Evolutionary conservation across 2,888 invertebrate species (phyloP), one percentile per base, ranked within the genome.

Genomic region (Papilio elwesi): DNA sequence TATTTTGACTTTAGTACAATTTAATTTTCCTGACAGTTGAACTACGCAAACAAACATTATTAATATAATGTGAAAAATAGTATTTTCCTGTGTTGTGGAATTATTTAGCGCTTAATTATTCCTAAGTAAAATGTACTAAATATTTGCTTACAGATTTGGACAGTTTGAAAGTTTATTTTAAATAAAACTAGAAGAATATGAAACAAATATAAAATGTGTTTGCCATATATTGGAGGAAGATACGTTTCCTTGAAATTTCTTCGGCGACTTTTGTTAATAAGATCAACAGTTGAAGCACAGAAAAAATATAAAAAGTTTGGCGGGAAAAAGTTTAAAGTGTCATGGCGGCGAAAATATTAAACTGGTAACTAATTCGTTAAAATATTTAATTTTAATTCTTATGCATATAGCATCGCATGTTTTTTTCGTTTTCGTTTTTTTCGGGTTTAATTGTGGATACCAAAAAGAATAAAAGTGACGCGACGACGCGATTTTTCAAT

Each of bases 271-370:
- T 80, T 85, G 74, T 85, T 83, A 79, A 88, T 84, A 75, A 82
- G 79, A 75, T 78, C 80, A 72, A 76, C 78, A 69, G 77, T 81
- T 68, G 80, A 79, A 4, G 74, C 82, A 51, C 82, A 82, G 75
- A 87, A 83, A 75, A 90, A 90, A 72, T 91, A 92, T 77, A 88
- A 82, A 80, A 88, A 85, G 75, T 89, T 92, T 78, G 87, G 87
- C 73, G 79, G 82, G 49, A 86, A 84, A 75, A 78, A 78, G 66
- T 70, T 82, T n/a, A 87, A 84, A 76, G 87, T 87, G 83, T 80
- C 83, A 92, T 92, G 92, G 91, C 87, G 88, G 74, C 87, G 85
- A 64, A 82, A 78, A 74, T 87, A 78, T 83, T 86, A 73, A 87
- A 86, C 86, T 91, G 87, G 90, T 80, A 57, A 26, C 67, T 71